phyloP scores from a whole-genome alignment of 2,888 invertebrate species.

The Nemotelus pantherinus region DNA sequence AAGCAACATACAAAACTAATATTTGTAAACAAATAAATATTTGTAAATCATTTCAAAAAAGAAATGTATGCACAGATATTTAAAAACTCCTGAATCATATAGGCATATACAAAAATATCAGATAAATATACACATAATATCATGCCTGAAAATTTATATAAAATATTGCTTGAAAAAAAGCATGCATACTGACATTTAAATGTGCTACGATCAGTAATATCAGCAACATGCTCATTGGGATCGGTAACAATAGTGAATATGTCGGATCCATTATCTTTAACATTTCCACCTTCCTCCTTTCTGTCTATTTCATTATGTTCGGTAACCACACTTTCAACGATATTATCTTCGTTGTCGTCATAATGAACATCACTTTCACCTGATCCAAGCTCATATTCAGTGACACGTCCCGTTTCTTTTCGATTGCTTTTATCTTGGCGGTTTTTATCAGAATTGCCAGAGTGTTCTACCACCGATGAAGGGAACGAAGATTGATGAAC shows the following conservation, averaged over 20 bases:
- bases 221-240: slow-evolving; percentile 50
- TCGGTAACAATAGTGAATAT: slow-evolving; percentile 56
- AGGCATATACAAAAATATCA: too few species aligned
- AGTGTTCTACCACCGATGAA: slow-evolving; percentile 16
- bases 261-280: slow-evolving; percentile 56
- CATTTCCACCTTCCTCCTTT: slow-evolving; percentile 48
- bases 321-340: slow-evolving; percentile 50
- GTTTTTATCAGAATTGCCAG: slow-evolving; percentile 53
- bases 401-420: slow-evolving; percentile 52
- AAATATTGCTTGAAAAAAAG: slow-evolving; percentile 40
- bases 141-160: too few species aligned
- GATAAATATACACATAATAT: too few species aligned
- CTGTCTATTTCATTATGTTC: slow-evolving; percentile 41
- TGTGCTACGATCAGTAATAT: slow-evolving; percentile 24
- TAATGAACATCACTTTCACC: slow-evolving; percentile 55
- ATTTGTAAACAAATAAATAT: too few species aligned
- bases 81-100: too few species aligned
- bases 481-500: slow-evolving; percentile 52
- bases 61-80: too few species aligned
- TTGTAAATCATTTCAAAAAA: too few species aligned
- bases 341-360: slow-evolving; percentile 54
- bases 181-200: slow-evolving; percentile 53
- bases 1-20: too few species aligned
- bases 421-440: slow-evolving; percentile 59
- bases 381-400: slow-evolving; percentile 53